These are phyloP conservation scores for Potamilus streckersoni DNA, from an alignment of 1,140 invertebrate species.

Conservation along the genomic window DNA sequence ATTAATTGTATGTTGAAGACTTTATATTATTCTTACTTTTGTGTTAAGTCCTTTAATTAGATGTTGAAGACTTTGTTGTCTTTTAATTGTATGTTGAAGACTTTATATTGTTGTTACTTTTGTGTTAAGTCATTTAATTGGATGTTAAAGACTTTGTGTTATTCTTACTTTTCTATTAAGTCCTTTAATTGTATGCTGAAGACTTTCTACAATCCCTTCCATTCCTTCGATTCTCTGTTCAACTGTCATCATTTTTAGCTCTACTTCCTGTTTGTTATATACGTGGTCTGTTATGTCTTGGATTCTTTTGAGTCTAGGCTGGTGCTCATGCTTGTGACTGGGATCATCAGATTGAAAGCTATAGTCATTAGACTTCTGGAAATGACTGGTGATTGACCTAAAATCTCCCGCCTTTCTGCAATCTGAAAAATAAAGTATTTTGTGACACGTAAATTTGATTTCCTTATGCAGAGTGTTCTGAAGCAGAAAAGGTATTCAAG, in stretches of 20 bases:
- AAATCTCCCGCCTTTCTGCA: constrained; percentile 32
- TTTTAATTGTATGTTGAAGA: constrained; percentile 30
- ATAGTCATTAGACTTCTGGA: constrained; percentile 7
- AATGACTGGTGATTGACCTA: constrained; percentile 28
- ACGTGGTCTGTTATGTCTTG: constrained; percentile 6
- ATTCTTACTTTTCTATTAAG: constrained; percentile 24
- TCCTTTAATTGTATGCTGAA: constrained; percentile 30
- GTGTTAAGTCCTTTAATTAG: constrained; percentile 28
- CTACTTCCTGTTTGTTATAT: constrained; percentile 26
- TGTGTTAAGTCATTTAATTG: constrained; percentile 29
- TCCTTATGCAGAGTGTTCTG: too few relatives aligned
- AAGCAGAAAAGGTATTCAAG: too few relatives aligned
- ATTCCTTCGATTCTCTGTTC: constrained; percentile 14
- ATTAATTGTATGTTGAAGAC: constrained; percentile 29
- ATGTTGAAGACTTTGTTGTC: constrained; percentile 29
- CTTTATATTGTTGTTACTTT: too few relatives aligned
- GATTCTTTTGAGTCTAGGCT: not conserved
- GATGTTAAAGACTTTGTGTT: constrained; percentile 11
- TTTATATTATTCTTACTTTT: too few relatives aligned
- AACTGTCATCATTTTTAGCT: constrained; percentile 19
- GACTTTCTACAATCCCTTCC: constrained; percentile 18
- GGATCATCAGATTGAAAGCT: constrained; percentile 8
- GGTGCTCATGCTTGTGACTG: not conserved
- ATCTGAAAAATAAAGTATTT: constrained; percentile 5
- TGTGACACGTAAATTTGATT: too few relatives aligned